Evolutionary conservation across 2,797 vertebrate species (phyloP).

Genomic region (Oreochromis grahami): DNA sequence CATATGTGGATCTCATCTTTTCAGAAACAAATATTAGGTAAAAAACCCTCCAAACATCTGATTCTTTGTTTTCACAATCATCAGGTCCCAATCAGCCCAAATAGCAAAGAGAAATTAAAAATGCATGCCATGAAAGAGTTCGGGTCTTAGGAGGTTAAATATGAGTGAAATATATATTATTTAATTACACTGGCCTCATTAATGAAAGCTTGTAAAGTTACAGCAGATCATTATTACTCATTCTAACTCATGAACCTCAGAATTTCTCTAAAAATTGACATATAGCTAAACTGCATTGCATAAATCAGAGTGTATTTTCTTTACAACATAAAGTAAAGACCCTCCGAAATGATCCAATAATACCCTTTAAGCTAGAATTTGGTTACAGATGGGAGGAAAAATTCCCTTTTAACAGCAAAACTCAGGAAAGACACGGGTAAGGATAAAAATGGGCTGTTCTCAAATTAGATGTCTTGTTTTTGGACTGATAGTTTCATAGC

Average conservation of each 20-base stretch:
- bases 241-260: fast-evolving
- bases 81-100: fast-evolving
- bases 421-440: neutral
- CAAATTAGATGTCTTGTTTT: neutral
- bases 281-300: neutral
- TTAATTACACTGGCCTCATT: neutral
- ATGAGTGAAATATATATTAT: neutral
- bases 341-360: neutral
- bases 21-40: neutral
- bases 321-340: neutral
- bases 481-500: neutral
- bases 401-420: neutral
- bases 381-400: neutral
- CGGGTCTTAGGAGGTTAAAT: fast-evolving
- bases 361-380: neutral
- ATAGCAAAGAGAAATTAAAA: neutral
- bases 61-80: neutral
- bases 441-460: neutral
- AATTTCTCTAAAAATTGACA: neutral
- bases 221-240: neutral
- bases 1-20: neutral
- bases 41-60: neutral
- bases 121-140: neutral
- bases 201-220: neutral
- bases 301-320: neutral